Percentiles rank a stretch among this genome's conserved stretches.
Evolutionary conservation across 1,140 invertebrate genomes (phyloP).

Genomic region (Drosophila hydei): DNA sequence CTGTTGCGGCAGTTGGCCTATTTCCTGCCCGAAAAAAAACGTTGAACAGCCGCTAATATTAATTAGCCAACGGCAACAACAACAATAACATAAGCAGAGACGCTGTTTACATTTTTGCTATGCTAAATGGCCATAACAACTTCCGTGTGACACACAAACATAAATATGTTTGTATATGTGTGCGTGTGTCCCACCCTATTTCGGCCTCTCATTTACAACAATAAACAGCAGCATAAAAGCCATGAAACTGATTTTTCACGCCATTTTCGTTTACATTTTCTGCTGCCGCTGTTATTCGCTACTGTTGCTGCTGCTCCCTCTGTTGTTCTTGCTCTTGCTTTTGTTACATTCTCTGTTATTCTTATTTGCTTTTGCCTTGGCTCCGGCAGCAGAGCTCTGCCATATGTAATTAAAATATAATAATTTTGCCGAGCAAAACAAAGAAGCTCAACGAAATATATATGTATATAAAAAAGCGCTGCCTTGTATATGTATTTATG

Average conservation of each 20-base stretch:
- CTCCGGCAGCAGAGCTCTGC: conserved; percentile 27
- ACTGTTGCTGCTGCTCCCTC: conserved; percentile 12
- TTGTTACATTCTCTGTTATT: conserved; percentile 7
- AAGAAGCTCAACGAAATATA: conserved; percentile 41
- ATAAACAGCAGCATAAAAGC: conserved; percentile 81
- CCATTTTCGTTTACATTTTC: conserved; percentile 80
- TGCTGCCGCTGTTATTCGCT: background rate
- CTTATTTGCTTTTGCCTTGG: conserved; percentile 54
- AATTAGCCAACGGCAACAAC: conserved; percentile 52
- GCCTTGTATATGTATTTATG: conserved; percentile 54
- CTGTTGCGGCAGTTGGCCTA: conserved; percentile 29
- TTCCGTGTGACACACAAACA: conserved; percentile 46
- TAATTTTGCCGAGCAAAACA: conserved; percentile 68
- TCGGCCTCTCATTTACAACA: conserved; percentile 69
- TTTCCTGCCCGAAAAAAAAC: conserved; percentile 46
- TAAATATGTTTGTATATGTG: conserved; percentile 6
- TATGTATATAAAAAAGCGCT: conserved; percentile 12
- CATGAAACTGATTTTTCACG: conserved; percentile 83
- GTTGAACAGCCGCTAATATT: conserved; percentile 73
- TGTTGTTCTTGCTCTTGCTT: conserved; percentile 45
- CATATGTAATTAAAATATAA: conserved; percentile 82
- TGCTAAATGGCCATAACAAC: conserved; percentile 80
- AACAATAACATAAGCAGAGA: conserved; percentile 32
- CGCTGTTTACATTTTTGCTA: conserved; percentile 41
- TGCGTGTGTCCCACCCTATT: conserved; percentile 8